These are phyloP conservation scores for Rhopalosiphum padi DNA, from an alignment of 1,140 invertebrate genomes.

Conservation along the genomic window DNA sequence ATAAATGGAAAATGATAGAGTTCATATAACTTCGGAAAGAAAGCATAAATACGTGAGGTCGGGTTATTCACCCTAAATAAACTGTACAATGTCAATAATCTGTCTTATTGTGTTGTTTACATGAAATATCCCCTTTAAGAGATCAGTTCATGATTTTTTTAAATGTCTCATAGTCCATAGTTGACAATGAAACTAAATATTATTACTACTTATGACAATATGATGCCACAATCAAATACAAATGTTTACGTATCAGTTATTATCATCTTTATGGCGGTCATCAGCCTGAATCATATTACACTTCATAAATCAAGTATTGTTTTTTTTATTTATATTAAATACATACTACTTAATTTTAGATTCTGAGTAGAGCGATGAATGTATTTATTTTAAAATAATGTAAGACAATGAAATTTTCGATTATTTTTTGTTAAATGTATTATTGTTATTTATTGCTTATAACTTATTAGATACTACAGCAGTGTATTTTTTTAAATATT, in stretches of 20 bases:
- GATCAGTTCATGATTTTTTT: neutral
- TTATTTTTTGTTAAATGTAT: no score
- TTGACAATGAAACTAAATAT: neutral
- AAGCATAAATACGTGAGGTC: neutral
- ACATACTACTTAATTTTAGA: no score
- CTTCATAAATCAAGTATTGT: neutral
- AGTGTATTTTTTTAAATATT: no score
- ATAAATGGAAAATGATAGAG: neutral
- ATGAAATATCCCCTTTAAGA: neutral
- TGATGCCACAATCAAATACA: neutral
- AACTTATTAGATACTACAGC: no score
- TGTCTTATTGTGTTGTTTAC: neutral
- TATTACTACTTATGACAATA: neutral
- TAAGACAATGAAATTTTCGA: no score
- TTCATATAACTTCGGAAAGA: neutral
- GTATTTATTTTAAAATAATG: no score
- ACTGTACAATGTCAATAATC: neutral
- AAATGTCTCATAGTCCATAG: neutral
- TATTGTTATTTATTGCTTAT: no score
- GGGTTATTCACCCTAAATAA: neutral
- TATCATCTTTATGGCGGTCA: neutral
- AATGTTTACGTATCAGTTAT: neutral
- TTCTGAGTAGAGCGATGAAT: no score
- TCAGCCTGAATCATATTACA: neutral
- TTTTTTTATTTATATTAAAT: neutral